A percentile compares a stretch with the other conserved stretches of the same genome.
Evolutionary conservation across 2,113 vertebrate species (phyloP).

Genomic region (Hypomesus transpacificus): DNA sequence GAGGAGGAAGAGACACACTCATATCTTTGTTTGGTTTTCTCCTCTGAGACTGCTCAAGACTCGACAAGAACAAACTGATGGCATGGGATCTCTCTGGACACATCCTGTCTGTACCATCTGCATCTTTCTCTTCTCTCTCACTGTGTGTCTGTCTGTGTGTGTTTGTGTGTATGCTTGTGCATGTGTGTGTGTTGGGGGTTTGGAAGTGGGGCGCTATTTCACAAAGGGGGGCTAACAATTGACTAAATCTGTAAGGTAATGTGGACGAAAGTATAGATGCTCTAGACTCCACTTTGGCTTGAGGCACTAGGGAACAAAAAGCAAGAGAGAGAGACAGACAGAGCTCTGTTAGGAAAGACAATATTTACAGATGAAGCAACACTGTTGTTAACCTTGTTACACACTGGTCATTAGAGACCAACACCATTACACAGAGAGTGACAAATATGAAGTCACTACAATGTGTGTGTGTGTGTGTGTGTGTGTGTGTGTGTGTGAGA

Average conservation of each 20-base stretch:
- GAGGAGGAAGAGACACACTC: constrained; percentile 39
- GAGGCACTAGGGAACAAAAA: constrained; percentile 45
- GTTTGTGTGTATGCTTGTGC: background rate
- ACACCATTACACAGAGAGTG: background rate
- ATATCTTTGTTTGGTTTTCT: constrained; percentile 47
- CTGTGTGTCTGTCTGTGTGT: background rate
- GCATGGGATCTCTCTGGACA: constrained; percentile 34
- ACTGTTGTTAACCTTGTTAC: constrained; percentile 47
- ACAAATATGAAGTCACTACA: constrained; percentile 1
- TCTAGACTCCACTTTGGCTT: constrained; percentile 60
- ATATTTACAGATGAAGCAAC: constrained; percentile 3
- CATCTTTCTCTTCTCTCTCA: constrained; percentile 9
- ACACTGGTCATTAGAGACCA: constrained; percentile 34
- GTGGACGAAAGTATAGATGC: constrained; percentile 54
- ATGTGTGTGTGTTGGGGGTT: constrained; percentile 20
- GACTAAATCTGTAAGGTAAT: constrained; percentile 67
- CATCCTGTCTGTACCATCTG: constrained; percentile 12
- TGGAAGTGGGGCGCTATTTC: constrained; percentile 35
- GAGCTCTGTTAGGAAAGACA: background rate
- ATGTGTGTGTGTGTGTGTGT: constrained; percentile 21
- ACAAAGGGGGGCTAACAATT: constrained; percentile 60
- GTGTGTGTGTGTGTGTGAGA: constrained; percentile 12
- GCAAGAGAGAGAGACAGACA: constrained; percentile 45
- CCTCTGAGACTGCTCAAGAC: constrained; percentile 24
- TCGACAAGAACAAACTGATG: background rate